Percentiles rank a stretch among this genome's conserved stretches.
Conservation (phyloP, 2,113 vertebrate genomes). For the Pangasianodon gigas region DNA sequence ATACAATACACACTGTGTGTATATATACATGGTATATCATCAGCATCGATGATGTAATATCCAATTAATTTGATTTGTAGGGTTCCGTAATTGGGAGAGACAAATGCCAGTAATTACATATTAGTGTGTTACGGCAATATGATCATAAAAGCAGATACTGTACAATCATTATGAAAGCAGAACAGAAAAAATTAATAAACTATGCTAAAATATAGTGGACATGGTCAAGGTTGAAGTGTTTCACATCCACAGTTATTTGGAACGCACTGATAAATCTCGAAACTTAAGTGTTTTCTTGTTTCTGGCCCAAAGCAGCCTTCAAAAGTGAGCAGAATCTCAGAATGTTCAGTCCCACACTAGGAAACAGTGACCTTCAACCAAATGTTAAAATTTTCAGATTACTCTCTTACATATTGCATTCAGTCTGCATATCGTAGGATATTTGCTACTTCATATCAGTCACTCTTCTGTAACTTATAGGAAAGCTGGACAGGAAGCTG, state of each 20-base stretch:
- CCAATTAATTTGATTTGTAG: neutral
- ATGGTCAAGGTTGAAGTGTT: neutral
- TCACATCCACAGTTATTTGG: neutral
- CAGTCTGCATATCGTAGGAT: neutral
- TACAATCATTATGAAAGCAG: neutral
- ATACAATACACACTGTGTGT: too few relatives aligned
- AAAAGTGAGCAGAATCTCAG: neutral
- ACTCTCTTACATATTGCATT: neutral
- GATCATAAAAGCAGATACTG: neutral
- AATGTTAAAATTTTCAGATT: neutral
- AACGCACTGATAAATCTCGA: neutral
- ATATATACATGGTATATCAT: neutral
- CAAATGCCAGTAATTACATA: neutral
- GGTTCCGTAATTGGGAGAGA: neutral
- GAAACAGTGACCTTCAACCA: neutral
- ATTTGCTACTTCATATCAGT: neutral
- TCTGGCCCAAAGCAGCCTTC: neutral
- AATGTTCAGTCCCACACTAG: neutral
- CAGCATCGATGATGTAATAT: neutral
- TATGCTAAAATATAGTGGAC: neutral
- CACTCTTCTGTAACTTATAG: constrained; percentile 10
- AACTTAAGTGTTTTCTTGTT: neutral
- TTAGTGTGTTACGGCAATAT: neutral
- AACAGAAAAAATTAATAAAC: neutral
- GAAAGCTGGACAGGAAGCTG: constrained; percentile 15